Evolutionary conservation across 30 jellyfish, hydroid and myxozoan genomes (phyloP).

Genomic region (Morbakka virulenta): DNA sequence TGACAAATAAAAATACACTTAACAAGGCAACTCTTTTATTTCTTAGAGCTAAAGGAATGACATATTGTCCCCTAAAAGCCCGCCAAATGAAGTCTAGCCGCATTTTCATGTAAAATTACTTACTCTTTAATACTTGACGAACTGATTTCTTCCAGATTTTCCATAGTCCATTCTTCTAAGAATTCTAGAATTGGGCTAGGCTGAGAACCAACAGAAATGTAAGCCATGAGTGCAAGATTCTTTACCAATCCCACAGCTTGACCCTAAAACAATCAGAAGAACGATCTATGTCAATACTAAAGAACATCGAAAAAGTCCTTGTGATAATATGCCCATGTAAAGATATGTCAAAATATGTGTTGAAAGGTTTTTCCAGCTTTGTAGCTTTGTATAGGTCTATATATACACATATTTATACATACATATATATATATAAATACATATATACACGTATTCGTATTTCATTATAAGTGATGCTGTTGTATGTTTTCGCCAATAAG

Average conservation of each 20-base stretch:
- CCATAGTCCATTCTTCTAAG: constrained; percentile 99
- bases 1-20: too few species aligned
- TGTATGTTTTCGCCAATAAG: not conserved
- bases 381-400: not conserved
- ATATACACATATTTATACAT: too few species aligned
- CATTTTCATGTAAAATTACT: not conserved
- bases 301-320: too few species aligned
- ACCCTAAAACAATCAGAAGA: constrained; percentile 55
- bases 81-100: too few species aligned
- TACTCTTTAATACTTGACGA: constrained; percentile 98
- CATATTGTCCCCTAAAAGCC: too few species aligned
- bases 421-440: too few species aligned
- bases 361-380: not conserved
- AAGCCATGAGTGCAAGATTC: constrained; percentile 99
- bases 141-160: constrained; percentile 94
- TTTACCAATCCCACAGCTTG: constrained; percentile 99
- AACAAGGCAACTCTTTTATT: too few species aligned
- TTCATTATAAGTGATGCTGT: not conserved
- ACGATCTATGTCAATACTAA: not conserved
- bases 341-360: not conserved
- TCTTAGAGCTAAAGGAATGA: too few species aligned
- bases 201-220: constrained; percentile 98
- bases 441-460: too few species aligned
- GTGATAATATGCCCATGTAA: not conserved
- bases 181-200: constrained; percentile 99